Evolutionary conservation across 2,797 vertebrate genomes (phyloP).

Genomic region (Dallia pectoralis): DNA sequence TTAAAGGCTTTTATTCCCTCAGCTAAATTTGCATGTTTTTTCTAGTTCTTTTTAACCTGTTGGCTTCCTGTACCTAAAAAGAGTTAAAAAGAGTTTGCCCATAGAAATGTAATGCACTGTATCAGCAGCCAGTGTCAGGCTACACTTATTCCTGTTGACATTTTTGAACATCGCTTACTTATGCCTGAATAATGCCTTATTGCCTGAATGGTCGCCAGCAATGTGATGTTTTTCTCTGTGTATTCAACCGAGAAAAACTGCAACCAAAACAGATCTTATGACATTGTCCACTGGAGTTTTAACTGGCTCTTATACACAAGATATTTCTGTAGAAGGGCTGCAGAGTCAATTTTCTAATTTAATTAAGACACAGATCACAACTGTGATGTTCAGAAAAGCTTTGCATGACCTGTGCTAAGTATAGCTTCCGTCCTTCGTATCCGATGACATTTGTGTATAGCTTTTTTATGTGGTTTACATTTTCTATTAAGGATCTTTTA

Average conservation of each 20-base stretch:
- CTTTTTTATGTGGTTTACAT: no score
- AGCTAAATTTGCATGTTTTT: no score
- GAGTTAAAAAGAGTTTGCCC: not conserved
- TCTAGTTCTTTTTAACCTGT: no score
- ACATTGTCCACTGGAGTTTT: not conserved
- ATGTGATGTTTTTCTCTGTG: not conserved
- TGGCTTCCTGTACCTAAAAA: not conserved
- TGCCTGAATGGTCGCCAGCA: not conserved
- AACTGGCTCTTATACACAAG: not conserved
- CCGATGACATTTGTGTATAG: no score
- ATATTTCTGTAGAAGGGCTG: not conserved
- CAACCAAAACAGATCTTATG: not conserved
- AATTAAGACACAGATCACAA: no score
- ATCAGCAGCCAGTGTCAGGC: not conserved
- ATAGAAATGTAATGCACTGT: not conserved
- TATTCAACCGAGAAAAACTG: not conserved
- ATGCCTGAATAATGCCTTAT: not conserved
- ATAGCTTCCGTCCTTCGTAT: no score
- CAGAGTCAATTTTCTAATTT: no score
- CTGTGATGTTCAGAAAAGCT: no score
- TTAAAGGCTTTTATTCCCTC: no score
- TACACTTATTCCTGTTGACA: not conserved
- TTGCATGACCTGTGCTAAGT: no score
- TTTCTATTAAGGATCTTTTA: no score
- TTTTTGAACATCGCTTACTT: not conserved